Base-by-base conservation (phyloP, 1,140 invertebrate species). In the Drosophila navojoa region DNA sequence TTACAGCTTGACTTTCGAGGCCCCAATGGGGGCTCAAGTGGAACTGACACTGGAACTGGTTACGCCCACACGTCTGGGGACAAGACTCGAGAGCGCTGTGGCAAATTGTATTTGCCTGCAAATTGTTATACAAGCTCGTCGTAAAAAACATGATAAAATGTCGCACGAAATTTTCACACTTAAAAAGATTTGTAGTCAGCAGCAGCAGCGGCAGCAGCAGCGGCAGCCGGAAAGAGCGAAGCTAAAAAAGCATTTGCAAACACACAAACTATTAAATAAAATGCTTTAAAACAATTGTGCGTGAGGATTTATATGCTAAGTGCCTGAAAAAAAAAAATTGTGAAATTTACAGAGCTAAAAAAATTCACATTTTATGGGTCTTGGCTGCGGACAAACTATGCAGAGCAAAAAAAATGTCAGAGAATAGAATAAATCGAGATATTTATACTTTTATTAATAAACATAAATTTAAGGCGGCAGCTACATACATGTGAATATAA, bases 251-350 rank as follows among this genome's bases (percentile, higher is more conserved):
- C 40, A 32, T n/a, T 61, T 22, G 61, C 53, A 29, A 62, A 19
- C 44, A 27, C 27, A 19, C 44, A 74, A 62, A 61, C 71, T 77
- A 77, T 78, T 78, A 78, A 78, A 78, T 76, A 71, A 75, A 78
- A 78, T 71, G 76, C 67, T 76, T 58, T 22, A 77, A 77, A 75
- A 76, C 76, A 76, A 78, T 76, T 75, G 66, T 76, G 76, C 61
- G 61, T 58, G 52, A 61, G 47, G 67, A 77, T 77, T 75, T 77
- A 77, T 77, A 50, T 60, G 60, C 54, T n/a, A 49, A 59, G 16
- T 25, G 19, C 13, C 45, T n/a, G 13, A 11, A 44, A 52, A 60
- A 52, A 60, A 64, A 53, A 63, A 7, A 55, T 4, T 9, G 19
- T 32, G 19, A 4, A 15, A 25, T 25, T 10, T 25, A 19, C 13